Conservation (phyloP, 2,888 invertebrate genomes). For the Chymomyza caudatula region DNA sequence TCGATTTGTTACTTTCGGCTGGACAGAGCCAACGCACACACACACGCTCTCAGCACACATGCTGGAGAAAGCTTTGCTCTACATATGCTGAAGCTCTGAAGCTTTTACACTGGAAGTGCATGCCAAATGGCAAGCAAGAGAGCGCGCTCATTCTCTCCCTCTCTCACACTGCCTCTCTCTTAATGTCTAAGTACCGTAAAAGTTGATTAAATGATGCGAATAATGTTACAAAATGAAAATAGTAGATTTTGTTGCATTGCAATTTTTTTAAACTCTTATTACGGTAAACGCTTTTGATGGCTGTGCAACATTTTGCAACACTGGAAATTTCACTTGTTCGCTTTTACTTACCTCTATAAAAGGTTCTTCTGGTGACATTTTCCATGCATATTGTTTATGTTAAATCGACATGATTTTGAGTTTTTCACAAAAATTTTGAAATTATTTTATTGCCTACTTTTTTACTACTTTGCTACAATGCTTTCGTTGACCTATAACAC, state of each 20-base stretch:
- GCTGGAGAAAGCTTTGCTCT: slow-evolving; percentile 2
- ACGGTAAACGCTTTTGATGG: neutral
- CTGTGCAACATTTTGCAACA: neutral
- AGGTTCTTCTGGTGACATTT: too few species aligned
- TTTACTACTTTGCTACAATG: too few species aligned
- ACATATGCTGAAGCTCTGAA: slow-evolving; percentile 2
- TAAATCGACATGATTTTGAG: too few species aligned
- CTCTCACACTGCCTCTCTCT: slow-evolving; percentile 1
- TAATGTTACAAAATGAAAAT: neutral
- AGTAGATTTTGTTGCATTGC: neutral
- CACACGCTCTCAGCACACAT: neutral
- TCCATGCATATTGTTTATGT: too few species aligned
- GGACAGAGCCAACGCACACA: neutral
- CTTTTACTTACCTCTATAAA: too few species aligned
- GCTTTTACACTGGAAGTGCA: slow-evolving; percentile 50
- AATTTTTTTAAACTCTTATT: neutral
- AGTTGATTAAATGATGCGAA: neutral
- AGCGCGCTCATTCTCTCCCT: slow-evolving; percentile 4
- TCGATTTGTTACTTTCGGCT: neutral
- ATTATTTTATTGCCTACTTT: too few species aligned
- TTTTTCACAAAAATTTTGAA: too few species aligned
- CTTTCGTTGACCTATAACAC: too few species aligned
- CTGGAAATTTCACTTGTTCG: neutral
- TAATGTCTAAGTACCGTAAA: slow-evolving; percentile 4
- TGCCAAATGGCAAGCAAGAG: neutral